Conservation (phyloP, 2,113 vertebrate species). For the Monopterus albus region DNA sequence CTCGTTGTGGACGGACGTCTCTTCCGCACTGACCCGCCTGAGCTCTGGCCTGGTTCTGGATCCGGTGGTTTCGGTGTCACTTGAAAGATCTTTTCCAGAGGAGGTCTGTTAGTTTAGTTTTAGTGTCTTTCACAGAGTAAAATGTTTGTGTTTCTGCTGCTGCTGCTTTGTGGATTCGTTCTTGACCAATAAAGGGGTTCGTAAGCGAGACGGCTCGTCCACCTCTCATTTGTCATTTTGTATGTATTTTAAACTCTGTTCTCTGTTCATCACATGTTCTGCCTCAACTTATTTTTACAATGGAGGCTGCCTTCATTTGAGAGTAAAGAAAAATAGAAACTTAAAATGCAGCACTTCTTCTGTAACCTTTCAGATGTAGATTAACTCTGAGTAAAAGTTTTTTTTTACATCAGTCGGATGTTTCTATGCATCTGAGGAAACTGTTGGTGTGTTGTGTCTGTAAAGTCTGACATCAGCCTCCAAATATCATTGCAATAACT, state of each 20-base stretch:
- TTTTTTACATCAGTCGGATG: slow-evolving; percentile 23
- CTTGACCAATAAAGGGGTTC: slow-evolving; percentile 29
- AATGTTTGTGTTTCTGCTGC: slow-evolving; percentile 32
- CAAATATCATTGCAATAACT: slow-evolving; percentile 73
- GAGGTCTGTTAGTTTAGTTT: too few relatives aligned
- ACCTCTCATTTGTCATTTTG: not conserved
- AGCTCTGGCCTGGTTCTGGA: not conserved
- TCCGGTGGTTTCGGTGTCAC: not conserved
- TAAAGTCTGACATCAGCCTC: not conserved
- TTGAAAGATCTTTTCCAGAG: not conserved
- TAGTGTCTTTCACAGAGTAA: not conserved
- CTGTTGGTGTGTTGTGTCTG: not conserved
- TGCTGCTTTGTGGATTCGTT: not conserved
- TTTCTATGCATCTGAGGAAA: slow-evolving; percentile 46
- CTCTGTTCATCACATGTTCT: slow-evolving; percentile 42
- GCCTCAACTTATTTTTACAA: slow-evolving; percentile 58
- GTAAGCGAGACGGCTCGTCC: slow-evolving; percentile 12
- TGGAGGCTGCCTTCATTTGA: slow-evolving; percentile 57
- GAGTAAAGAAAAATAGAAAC: not conserved
- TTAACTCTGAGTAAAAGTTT: not conserved
- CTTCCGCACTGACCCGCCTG: not conserved
- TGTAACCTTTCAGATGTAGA: not conserved
- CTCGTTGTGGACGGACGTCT: not conserved
- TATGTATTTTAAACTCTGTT: not conserved
- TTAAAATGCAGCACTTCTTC: not conserved